Base-by-base conservation (phyloP, 1,140 invertebrate species). In the Pygmarrhopalites habei region DNA sequence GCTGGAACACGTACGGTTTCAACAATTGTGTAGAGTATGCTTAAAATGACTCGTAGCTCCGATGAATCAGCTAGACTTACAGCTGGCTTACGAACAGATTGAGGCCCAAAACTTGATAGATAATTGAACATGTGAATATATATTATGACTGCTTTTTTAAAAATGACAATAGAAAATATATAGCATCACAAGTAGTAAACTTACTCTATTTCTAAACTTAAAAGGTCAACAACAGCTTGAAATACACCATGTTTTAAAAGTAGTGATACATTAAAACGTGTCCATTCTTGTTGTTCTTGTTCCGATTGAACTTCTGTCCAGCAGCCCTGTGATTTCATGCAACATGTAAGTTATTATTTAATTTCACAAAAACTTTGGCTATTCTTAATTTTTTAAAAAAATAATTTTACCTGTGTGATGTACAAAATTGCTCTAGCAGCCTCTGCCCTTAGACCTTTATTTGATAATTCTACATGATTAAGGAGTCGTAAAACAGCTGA, bases 161-260 rank as follows among this genome's bases (percentile, higher is more conserved):
- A n/a, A n/a, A n/a, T n/a, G n/a, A n/a, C n/a, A n/a, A n/a, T n/a
- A n/a, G n/a, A n/a, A n/a, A n/a, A n/a, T n/a, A n/a, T n/a, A n/a
- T n/a, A n/a, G n/a, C n/a, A n/a, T n/a, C n/a, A n/a, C n/a, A 25
- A 30, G 5, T 60, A 53, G 19, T 39, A 73, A n/a, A n/a, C 83
- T 76, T 80, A 88, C 80, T 96, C 92, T 55, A 95, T 92, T 82
- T 98, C 94, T 77, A 96, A 87, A 74, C 92, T 90, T 55, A 98
- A 78, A 52, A 98, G 80, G 75, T 97, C 91, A 30, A 95, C 83
- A 76, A 97, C 92, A 1, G 89, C 86, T 60, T 83, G 77, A 78
- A 95, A 96, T 39, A 91, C 83, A 23, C 93, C 94, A 77, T 86
- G 84, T 70, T 92, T 83, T 74, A 95, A 93, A 0, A 98, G 79